Conservation (phyloP, 2,113 vertebrate genomes). For the Mionectes macconnelli region DNA sequence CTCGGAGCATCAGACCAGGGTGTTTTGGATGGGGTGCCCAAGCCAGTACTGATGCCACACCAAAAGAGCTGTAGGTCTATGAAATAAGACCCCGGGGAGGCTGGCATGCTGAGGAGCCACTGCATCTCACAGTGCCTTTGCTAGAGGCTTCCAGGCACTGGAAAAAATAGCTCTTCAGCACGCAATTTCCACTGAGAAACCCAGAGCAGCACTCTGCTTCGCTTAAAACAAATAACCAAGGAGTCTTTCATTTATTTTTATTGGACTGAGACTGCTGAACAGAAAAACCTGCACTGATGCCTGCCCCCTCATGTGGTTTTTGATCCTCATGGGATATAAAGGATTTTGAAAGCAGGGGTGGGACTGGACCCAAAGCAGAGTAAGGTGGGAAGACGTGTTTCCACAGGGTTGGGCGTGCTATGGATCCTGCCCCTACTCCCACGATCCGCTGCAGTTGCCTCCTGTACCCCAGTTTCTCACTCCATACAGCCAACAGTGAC, state of each 20-base stretch:
- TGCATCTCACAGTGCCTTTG: background rate
- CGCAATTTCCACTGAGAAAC: background rate
- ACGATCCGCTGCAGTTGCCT: background rate
- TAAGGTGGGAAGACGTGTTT: background rate
- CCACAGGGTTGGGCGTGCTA: background rate
- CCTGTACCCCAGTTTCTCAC: background rate
- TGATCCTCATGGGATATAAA: background rate
- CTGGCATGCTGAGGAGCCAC: background rate
- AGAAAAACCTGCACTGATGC: background rate
- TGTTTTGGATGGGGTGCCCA: rapidly evolving
- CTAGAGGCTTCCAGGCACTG: background rate
- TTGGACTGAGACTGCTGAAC: background rate
- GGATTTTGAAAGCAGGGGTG: background rate
- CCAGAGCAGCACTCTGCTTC: background rate
- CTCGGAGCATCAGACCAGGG: background rate
- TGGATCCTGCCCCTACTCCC: rapidly evolving
- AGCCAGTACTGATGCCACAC: background rate
- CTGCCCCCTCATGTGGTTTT: background rate
- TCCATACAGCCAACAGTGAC: background rate
- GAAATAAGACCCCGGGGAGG: background rate
- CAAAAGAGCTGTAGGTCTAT: background rate
- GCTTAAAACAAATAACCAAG: slow-evolving; percentile 24
- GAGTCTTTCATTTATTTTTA: slow-evolving; percentile 33
- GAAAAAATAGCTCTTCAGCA: slow-evolving; percentile 37
- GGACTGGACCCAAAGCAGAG: background rate